A percentile compares a stretch with the other conserved stretches of the same genome.
Evolutionary conservation across 2,888 invertebrate genomes (phyloP).

Genomic region (Agrochola lota): DNA sequence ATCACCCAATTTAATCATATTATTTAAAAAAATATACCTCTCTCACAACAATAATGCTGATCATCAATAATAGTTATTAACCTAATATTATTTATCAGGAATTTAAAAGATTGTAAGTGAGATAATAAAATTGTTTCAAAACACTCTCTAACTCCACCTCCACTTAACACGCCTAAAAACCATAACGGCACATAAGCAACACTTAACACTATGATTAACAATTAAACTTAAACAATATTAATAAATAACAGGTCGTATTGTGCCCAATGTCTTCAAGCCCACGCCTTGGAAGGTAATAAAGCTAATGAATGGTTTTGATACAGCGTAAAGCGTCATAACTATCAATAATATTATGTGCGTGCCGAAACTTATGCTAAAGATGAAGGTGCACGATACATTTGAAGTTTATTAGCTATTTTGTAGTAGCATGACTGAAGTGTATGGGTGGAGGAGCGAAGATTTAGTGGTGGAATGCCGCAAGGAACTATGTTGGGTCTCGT

Average conservation of each 20-base stretch:
- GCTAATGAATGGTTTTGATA: constrained; percentile 64
- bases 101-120: constrained; percentile 1
- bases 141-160: constrained; percentile 31
- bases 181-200: constrained; percentile 54
- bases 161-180: constrained; percentile 46
- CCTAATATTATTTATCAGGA: not conserved
- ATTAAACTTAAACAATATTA: constrained; percentile 61
- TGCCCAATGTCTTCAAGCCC: constrained; percentile 61
- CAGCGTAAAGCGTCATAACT: constrained; percentile 62
- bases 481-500: constrained; percentile 11
- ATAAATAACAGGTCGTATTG: constrained; percentile 64
- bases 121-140: constrained; percentile 27
- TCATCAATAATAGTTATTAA: not conserved
- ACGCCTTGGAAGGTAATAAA: constrained; percentile 64
- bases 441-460: not conserved
- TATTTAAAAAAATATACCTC: not conserved
- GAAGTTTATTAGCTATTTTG: constrained; percentile 43
- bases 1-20: not conserved
- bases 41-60: not conserved
- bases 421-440: constrained; percentile 16
- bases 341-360: constrained; percentile 61
- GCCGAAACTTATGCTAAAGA: constrained; percentile 61
- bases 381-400: constrained; percentile 43
- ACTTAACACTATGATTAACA: constrained; percentile 62
- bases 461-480: not conserved